Conservation (phyloP, 1,140 invertebrate genomes). For the Antheraea pernyi region DNA sequence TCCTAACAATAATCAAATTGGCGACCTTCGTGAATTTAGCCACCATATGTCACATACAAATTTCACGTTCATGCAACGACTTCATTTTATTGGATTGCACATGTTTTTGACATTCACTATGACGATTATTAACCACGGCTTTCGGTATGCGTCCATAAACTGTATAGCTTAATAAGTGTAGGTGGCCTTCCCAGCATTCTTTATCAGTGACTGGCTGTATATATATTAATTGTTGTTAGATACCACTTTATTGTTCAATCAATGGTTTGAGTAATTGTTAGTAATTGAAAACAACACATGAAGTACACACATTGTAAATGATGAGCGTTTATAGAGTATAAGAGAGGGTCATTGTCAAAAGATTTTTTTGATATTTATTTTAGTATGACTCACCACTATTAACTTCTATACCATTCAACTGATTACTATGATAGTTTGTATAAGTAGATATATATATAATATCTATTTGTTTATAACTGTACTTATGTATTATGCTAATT, state of each 20-base stretch:
- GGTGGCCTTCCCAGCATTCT: conserved; percentile 33
- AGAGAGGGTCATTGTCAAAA: neutral
- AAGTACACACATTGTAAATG: conserved; percentile 2
- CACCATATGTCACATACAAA: too few relatives aligned
- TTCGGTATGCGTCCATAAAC: conserved; percentile 7
- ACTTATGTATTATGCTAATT: too few relatives aligned
- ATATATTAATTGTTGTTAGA: conserved; percentile 24
- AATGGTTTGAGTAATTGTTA: neutral
- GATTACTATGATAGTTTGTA: too few relatives aligned
- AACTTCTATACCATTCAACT: too few relatives aligned
- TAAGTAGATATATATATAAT: too few relatives aligned
- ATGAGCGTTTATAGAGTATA: neutral
- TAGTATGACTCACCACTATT: too few relatives aligned
- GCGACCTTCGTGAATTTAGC: too few relatives aligned
- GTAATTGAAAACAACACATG: neutral
- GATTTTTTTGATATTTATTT: too few relatives aligned
- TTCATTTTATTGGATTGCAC: neutral
- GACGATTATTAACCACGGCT: neutral
- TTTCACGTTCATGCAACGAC: too few relatives aligned
- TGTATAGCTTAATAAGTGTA: conserved; percentile 4
- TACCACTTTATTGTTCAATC: conserved; percentile 10
- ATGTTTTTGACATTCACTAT: neutral
- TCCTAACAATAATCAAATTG: too few relatives aligned
- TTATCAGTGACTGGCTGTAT: conserved; percentile 21
- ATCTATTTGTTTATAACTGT: too few relatives aligned